Evolutionary conservation across 2,888 invertebrate genomes (phyloP).

Genomic region (Noctua janthina): DNA sequence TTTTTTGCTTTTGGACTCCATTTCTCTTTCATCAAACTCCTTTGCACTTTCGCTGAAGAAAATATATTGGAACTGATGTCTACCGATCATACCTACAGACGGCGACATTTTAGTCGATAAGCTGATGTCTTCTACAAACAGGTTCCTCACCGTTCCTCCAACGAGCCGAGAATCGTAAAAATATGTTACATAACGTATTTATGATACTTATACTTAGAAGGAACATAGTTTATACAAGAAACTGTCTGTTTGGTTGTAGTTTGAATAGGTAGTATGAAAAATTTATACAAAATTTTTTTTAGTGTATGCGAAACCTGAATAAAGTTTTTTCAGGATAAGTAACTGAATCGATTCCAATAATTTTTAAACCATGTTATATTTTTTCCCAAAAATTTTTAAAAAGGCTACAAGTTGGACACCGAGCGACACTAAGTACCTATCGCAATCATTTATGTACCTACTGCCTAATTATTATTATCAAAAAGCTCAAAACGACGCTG

Average conservation of each 20-base stretch:
- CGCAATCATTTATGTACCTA: too few species aligned
- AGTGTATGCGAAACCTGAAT: too few species aligned
- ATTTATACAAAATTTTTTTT: too few species aligned
- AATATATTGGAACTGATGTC: not conserved
- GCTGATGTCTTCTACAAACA: constrained; percentile 20
- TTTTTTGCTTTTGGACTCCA: not conserved
- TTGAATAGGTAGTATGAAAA: too few species aligned
- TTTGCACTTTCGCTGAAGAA: not conserved
- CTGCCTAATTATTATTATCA: too few species aligned
- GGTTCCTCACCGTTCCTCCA: constrained; percentile 30
- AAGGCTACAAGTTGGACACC: too few species aligned
- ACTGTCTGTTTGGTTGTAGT: not conserved
- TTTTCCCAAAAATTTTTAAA: too few species aligned
- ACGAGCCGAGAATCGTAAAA: constrained; percentile 21
- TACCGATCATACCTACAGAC: not conserved
- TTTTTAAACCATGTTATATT: too few species aligned
- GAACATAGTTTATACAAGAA: not conserved
- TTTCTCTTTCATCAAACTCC: not conserved
- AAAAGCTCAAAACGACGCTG: too few species aligned
- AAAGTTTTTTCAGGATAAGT: too few species aligned
- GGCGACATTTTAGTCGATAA: constrained; percentile 11
- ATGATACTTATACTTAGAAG: not conserved
- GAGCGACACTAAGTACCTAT: too few species aligned
- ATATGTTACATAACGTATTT: constrained; percentile 18
- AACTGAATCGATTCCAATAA: too few species aligned